Conservation (phyloP, 2,888 invertebrate species). For the Drosophila tripunctata region DNA sequence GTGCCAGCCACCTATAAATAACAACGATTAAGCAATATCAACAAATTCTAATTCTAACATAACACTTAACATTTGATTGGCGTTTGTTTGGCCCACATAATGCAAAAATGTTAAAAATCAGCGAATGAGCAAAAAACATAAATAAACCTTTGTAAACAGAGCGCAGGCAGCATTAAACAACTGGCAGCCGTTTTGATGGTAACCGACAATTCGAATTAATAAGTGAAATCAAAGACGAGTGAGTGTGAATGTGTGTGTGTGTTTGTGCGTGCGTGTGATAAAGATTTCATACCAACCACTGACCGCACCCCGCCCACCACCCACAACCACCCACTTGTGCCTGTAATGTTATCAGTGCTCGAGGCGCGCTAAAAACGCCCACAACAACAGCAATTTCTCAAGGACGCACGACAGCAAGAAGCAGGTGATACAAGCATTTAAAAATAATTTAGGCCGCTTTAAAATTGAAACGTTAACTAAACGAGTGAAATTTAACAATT, state of each 20-base stretch:
- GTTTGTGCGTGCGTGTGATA: conserved; percentile 39
- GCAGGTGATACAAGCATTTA: conserved; percentile 37
- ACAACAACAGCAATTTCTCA: conserved; percentile 46
- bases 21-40: conserved; percentile 11
- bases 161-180: neutral
- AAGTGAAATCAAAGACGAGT: conserved; percentile 31
- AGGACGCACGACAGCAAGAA: conserved; percentile 55
- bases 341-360: conserved; percentile 66
- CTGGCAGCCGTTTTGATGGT: neutral
- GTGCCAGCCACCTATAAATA: conserved; percentile 2
- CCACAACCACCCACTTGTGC: conserved; percentile 49
- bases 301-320: too few species aligned
- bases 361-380: conserved; percentile 64
- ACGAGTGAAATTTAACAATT: conserved; percentile 21
- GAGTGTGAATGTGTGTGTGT: too few species aligned
- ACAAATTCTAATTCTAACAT: conserved; percentile 40
- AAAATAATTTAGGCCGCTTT: conserved; percentile 32
- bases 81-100: too few species aligned
- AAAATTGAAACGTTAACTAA: conserved; percentile 22
- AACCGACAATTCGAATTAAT: neutral
- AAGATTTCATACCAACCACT: conserved; percentile 23
- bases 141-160: conserved; percentile 24
- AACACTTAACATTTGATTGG: conserved; percentile 41
- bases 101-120: conserved; percentile 22
- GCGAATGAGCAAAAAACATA: conserved; percentile 15